Percentiles rank a stretch among this genome's conserved stretches.
Conservation (phyloP, 2,888 invertebrate species). For the Trachelus tabidus region DNA sequence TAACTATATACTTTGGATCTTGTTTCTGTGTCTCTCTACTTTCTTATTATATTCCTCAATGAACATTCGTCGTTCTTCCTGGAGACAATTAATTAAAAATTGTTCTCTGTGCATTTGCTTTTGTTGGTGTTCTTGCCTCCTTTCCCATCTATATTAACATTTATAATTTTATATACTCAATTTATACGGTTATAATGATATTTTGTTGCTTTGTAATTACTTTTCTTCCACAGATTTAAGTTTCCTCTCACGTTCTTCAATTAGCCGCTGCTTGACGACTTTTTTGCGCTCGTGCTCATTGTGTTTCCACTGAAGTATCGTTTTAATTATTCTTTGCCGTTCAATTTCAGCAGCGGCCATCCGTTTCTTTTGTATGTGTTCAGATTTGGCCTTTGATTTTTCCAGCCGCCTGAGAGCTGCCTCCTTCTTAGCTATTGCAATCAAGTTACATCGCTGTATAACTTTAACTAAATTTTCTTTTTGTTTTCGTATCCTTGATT, state of each 20-base stretch:
- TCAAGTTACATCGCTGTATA: slow-evolving; percentile 15
- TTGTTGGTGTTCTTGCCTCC: slow-evolving; percentile 40
- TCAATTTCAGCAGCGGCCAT: slow-evolving; percentile 28
- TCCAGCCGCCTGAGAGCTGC: slow-evolving; percentile 16
- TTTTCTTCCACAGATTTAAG: slow-evolving; percentile 35
- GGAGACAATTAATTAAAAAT: slow-evolving; percentile 31
- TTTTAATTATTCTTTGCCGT: slow-evolving; percentile 35
- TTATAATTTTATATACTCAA: background rate
- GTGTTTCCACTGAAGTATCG: slow-evolving; percentile 34
- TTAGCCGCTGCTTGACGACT: slow-evolving; percentile 29
- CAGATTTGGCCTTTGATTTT: slow-evolving; percentile 27
- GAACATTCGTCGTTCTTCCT: slow-evolving; percentile 36
- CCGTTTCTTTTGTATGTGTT: slow-evolving; percentile 27
- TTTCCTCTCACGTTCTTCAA: slow-evolving; percentile 30
- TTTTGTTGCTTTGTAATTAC: slow-evolving; percentile 27
- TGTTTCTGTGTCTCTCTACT: slow-evolving; percentile 37
- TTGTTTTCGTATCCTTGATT: slow-evolving; percentile 19
- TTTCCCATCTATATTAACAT: slow-evolving; percentile 44
- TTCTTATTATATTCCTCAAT: slow-evolving; percentile 48
- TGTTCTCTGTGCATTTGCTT: slow-evolving; percentile 41
- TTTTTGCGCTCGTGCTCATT: slow-evolving; percentile 41
- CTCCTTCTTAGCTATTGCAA: slow-evolving; percentile 26
- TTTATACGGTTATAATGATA: background rate
- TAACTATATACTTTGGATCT: slow-evolving; percentile 40
- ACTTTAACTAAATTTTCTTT: slow-evolving; percentile 23